Percentiles rank a stretch among this genome's conserved stretches.
phyloP scores from a whole-genome alignment of 2,113 vertebrate genomes.

The Poeciliopsis turrubarensis region DNA sequence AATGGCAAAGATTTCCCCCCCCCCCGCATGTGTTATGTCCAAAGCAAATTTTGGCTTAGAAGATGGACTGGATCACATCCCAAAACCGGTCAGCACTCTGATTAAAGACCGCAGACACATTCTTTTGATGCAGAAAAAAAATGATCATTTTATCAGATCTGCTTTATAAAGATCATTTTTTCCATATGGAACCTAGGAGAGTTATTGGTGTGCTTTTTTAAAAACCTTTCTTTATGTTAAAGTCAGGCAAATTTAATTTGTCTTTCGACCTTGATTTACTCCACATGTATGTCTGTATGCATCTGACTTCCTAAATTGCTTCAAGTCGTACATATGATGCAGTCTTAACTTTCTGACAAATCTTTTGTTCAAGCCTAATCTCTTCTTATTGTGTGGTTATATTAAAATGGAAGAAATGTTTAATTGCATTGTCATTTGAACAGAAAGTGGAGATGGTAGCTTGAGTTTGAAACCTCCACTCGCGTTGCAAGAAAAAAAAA shows the following conservation, averaged over 20 bases:
- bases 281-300: constrained; percentile 45
- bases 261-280: constrained; percentile 48
- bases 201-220: constrained; percentile 6
- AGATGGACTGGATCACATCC: constrained; percentile 35
- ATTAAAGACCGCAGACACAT: constrained; percentile 40
- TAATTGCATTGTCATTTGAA: no score
- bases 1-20: constrained; percentile 4
- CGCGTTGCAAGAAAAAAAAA: no score
- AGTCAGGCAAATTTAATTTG: constrained; percentile 31
- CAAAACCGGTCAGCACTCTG: constrained; percentile 18
- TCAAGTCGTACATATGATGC: background rate
- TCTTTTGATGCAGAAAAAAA: constrained; percentile 27
- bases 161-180: constrained; percentile 24
- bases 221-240: constrained; percentile 19
- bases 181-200: constrained; percentile 27
- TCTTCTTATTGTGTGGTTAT: background rate
- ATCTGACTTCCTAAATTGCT: constrained; percentile 21
- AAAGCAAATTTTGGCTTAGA: constrained; percentile 26
- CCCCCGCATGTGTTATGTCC: constrained; percentile 22
- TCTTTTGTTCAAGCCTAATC: background rate
- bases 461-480: no score
- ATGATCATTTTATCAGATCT: constrained; percentile 47
- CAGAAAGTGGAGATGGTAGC: no score
- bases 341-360: background rate
- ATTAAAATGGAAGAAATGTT: no score